A percentile compares a stretch with the other conserved stretches of the same genome.
Evolutionary conservation across 2,888 invertebrate species (phyloP).

Genomic region (Clepsis dumicolana): DNA sequence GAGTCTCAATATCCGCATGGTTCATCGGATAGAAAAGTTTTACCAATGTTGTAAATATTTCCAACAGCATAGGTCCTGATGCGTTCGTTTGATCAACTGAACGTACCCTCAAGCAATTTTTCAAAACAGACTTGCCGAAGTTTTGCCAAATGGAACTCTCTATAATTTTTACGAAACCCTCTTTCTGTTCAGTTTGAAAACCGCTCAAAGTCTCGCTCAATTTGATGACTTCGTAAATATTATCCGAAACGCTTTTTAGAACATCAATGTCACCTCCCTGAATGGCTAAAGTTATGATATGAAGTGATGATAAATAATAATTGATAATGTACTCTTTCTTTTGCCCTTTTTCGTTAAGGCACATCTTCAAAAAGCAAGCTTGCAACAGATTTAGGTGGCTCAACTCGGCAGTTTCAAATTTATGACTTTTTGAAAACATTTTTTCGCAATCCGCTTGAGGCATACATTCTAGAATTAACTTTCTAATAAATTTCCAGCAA

Average conservation of each 20-base stretch:
- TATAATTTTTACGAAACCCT: conserved; percentile 71
- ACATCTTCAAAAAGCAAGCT: conserved; percentile 83
- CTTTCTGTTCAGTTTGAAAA: conserved; percentile 56
- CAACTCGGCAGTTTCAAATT: conserved; percentile 87
- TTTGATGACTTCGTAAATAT: conserved; percentile 67
- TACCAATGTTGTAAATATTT: conserved; percentile 84
- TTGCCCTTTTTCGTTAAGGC: conserved; percentile 61
- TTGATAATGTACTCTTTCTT: conserved; percentile 78
- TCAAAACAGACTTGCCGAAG: conserved; percentile 88
- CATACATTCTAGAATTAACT: conserved; percentile 87
- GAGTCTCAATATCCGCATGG: conserved; percentile 77
- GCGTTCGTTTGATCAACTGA: conserved; percentile 64
- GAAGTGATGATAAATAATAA: conserved; percentile 84
- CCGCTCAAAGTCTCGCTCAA: conserved; percentile 64
- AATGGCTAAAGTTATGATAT: conserved; percentile 79
- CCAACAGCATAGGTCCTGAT: conserved; percentile 81
- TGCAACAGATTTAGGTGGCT: conserved; percentile 86
- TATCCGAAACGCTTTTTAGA: conserved; percentile 58
- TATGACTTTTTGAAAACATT: conserved; percentile 86
- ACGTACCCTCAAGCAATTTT: conserved; percentile 86
- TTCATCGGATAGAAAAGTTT: conserved; percentile 83
- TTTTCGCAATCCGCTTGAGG: conserved; percentile 83
- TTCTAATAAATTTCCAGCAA: conserved; percentile 85
- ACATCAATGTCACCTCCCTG: conserved; percentile 71
- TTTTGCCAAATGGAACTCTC: conserved; percentile 85